Conservation (phyloP, 2,113 vertebrate genomes). For the Limnothrissa miodon region DNA sequence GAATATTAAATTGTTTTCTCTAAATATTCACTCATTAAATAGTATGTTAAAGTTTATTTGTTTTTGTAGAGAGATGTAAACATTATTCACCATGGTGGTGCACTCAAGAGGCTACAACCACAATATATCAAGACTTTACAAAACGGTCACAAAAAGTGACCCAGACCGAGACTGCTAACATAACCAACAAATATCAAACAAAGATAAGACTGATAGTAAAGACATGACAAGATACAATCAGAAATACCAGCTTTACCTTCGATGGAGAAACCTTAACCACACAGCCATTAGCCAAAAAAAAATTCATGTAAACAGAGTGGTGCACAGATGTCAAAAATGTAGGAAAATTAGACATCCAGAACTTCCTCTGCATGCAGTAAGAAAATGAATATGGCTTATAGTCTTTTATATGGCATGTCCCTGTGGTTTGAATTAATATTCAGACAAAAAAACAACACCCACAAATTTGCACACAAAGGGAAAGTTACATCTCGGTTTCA, state of each 20-base stretch:
- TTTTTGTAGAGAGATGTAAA: conserved; percentile 22
- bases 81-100: conserved; percentile 8
- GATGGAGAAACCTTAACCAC: neutral
- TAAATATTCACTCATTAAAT: neutral
- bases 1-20: neutral
- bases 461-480: neutral
- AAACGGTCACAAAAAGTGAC: conserved; percentile 9
- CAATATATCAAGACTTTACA: conserved; percentile 5
- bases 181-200: neutral
- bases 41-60: conserved; percentile 25
- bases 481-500: neutral
- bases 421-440: conserved; percentile 9
- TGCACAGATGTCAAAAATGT: neutral
- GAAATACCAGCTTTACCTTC: neutral
- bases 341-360: neutral
- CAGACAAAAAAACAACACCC: neutral
- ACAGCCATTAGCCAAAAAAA: neutral
- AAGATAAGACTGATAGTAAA: conserved; percentile 9
- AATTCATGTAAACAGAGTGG: conserved; percentile 2
- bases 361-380: conserved; percentile 13
- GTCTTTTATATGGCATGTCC: conserved; percentile 16
- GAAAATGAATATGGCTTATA: conserved; percentile 16
- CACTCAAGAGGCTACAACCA: neutral
- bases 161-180: neutral
- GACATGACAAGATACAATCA: conserved; percentile 6